Base-by-base conservation (phyloP, 2,113 vertebrate genomes). In the Cygnus atratus region DNA sequence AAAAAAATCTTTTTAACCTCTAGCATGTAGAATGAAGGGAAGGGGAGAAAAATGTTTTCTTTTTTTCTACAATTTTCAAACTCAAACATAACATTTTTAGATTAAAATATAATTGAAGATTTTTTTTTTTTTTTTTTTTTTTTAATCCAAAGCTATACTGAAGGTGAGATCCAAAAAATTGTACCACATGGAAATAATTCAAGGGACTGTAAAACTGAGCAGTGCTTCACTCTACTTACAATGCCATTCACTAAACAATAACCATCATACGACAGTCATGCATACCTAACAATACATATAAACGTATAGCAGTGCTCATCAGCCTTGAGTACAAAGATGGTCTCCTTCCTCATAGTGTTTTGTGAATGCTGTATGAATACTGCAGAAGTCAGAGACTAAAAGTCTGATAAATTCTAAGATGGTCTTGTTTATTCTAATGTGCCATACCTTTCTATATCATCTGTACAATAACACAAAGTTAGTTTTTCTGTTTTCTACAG, bases 1-100 rank as follows among this genome's bases (percentile, higher is more conserved):
- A 39, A 81, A 90, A 76, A 66, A 1, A 10, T 16, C 21, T 62
- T 89, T 93, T 91, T 83, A 58, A 59, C 17, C 37, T 85, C 5
- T 62, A 58, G 13, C 26, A 21, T 83, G 35, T 50, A 59, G 28
- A 87, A 90, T 55, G 18, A 5, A 71, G 33, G 46, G 55, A 80
- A 68, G 13, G 16, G 18, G 58, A 18, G 11, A 88, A 79, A 72
- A 3, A 5, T 1, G 44, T 18, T 52, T 81, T 37, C 11, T 18
- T 35, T 81, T 94, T 86, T 67, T 19, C 41, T 63, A 43, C 11
- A 29, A 15, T 88, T 94, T 87, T 90, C 28, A 46, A 81, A 55
- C 15, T 25, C 41, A 88, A 88, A 81, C 3, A 62, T 26, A 88
- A 39, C 5, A 46, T 62, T 83, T 57, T n/a, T 50, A 52, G 12